Conservation (phyloP, 2,797 vertebrate genomes). For the Kryptolebias ocellatus region DNA sequence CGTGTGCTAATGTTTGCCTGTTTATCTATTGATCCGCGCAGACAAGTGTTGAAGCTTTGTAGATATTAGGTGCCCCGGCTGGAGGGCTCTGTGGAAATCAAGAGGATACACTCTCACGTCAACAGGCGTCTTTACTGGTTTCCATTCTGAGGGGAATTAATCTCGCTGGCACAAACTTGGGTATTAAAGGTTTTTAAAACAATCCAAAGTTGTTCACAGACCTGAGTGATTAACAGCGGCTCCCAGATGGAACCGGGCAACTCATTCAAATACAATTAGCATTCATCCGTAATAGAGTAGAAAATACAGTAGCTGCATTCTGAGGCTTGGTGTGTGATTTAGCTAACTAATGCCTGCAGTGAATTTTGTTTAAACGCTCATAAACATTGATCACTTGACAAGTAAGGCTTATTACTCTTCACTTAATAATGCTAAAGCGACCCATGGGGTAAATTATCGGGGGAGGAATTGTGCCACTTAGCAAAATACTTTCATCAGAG, state of each 20-base stretch:
- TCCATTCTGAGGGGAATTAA: slow-evolving; percentile 38
- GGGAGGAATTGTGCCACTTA: slow-evolving; percentile 59
- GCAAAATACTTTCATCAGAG: slow-evolving; percentile 47
- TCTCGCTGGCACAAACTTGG: slow-evolving; percentile 22
- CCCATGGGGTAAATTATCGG: slow-evolving; percentile 61
- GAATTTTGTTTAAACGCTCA: slow-evolving; percentile 49
- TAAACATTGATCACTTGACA: slow-evolving; percentile 66
- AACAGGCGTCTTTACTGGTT: slow-evolving; percentile 37
- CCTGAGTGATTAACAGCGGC: slow-evolving; percentile 36
- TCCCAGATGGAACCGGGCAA: slow-evolving; percentile 32
- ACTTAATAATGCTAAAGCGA: slow-evolving; percentile 57
- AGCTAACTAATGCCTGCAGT: slow-evolving; percentile 43
- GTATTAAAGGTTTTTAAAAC: slow-evolving; percentile 50
- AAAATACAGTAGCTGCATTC: slow-evolving; percentile 7
- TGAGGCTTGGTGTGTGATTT: slow-evolving; percentile 32
- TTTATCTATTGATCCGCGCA: slow-evolving; percentile 71
- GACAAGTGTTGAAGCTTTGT: slow-evolving; percentile 65
- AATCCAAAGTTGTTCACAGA: slow-evolving; percentile 37
- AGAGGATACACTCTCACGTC: slow-evolving; percentile 53
- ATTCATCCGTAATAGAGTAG: slow-evolving; percentile 4
- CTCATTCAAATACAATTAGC: slow-evolving; percentile 40
- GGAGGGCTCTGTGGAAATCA: slow-evolving; percentile 55
- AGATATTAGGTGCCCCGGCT: slow-evolving; percentile 66
- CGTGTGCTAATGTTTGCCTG: slow-evolving; percentile 70
- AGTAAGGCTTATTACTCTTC: slow-evolving; percentile 53